A percentile compares a stretch with the other conserved stretches of the same genome.
Conservation (phyloP, 2,797 vertebrate species). For the Limnodromus scolopaceus region DNA sequence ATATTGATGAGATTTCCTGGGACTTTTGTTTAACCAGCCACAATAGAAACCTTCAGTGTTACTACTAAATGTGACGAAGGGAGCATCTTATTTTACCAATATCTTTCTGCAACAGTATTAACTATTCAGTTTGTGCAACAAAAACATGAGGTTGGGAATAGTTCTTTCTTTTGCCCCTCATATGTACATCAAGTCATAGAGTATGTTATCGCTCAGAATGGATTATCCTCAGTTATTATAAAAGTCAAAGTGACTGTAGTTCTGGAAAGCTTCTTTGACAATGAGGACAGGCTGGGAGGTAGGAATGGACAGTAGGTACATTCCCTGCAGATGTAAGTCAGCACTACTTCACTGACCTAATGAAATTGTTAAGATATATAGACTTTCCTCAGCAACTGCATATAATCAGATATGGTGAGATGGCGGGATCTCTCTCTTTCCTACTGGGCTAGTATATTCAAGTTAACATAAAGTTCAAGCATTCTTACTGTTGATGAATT, state of each 20-base stretch:
- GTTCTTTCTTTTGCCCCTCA: not conserved
- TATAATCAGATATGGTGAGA: not conserved
- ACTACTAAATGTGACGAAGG: not conserved
- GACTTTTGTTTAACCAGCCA: constrained; percentile 17
- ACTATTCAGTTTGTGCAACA: not conserved
- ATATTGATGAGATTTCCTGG: not conserved
- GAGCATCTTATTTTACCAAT: not conserved
- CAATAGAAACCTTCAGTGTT: not conserved
- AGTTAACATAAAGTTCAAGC: not conserved
- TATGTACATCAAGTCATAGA: not conserved
- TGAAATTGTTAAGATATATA: not conserved
- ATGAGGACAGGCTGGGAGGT: not conserved
- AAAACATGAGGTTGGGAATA: not conserved
- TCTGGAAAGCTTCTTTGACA: not conserved
- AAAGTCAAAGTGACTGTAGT: not conserved
- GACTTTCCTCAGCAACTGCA: not conserved
- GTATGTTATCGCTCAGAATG: not conserved
- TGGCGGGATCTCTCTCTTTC: not conserved
- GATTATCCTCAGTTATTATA: not conserved
- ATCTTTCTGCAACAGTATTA: not conserved
- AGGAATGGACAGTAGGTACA: not conserved
- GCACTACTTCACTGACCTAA: not conserved
- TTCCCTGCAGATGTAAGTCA: not conserved
- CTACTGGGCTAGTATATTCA: not conserved
- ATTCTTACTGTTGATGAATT: not conserved